A percentile compares a stretch with the other conserved stretches of the same genome.
Evolutionary conservation across 2,797 vertebrate species (phyloP).

Genomic region (Anabas testudineus): DNA sequence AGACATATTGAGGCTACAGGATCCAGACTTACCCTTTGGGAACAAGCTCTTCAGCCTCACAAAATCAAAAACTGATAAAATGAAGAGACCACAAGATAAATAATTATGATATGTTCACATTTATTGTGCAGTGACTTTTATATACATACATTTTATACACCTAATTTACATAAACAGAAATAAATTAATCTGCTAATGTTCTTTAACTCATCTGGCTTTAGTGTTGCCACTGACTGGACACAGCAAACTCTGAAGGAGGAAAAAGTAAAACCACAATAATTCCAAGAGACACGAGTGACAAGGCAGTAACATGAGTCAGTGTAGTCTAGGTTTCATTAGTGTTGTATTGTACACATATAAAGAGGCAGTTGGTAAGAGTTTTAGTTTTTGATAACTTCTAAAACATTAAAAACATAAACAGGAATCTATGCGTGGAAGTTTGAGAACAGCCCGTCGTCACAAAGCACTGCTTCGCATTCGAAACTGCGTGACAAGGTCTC

Average conservation of each 20-base stretch:
- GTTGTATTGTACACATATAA: slow-evolving; percentile 57
- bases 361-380: slow-evolving; percentile 72
- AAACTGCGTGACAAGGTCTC: not conserved
- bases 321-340: slow-evolving; percentile 63
- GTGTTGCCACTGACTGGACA: slow-evolving; percentile 68
- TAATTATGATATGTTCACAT: slow-evolving; percentile 80
- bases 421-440: not conserved
- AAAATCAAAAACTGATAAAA: not conserved
- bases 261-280: slow-evolving; percentile 55
- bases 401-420: slow-evolving; percentile 21
- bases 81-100: slow-evolving; percentile 56
- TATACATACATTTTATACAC: slow-evolving; percentile 85
- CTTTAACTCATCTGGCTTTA: slow-evolving; percentile 67
- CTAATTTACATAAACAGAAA: slow-evolving; percentile 84
- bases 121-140: slow-evolving; percentile 86
- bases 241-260: slow-evolving; percentile 46
- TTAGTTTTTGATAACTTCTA: slow-evolving; percentile 33
- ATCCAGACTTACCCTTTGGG: slow-evolving; percentile 49
- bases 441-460: slow-evolving; percentile 8
- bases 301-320: slow-evolving; percentile 68
- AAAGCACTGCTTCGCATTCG: slow-evolving; percentile 29
- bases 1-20: slow-evolving; percentile 33
- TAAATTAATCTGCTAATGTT: slow-evolving; percentile 83
- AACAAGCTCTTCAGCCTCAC: slow-evolving; percentile 42
- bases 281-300: slow-evolving; percentile 71